Evolutionary conservation across 92 coral and sea anemone species (phyloP).

Genomic region (Siderastrea radians): DNA sequence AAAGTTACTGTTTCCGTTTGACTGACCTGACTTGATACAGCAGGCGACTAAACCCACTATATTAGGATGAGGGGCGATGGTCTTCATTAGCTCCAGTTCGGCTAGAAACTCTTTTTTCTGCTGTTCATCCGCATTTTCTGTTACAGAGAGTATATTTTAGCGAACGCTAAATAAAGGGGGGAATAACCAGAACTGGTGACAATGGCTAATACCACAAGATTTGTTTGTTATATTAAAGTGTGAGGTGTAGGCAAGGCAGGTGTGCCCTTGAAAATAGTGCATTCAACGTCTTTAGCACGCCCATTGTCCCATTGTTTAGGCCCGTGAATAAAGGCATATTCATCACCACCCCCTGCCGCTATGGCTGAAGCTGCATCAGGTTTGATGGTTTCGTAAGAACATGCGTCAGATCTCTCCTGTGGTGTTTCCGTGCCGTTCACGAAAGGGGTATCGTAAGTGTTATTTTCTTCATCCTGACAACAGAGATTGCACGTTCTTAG

Average conservation of each 20-base stretch:
- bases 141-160: neutral
- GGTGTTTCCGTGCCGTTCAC: neutral
- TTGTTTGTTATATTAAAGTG: no score
- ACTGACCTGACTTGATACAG: slow-evolving; percentile 91
- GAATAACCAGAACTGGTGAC: no score
- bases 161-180: no score
- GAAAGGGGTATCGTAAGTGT: neutral
- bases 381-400: slow-evolving; percentile 47
- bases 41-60: slow-evolving; percentile 94
- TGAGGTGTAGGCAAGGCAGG: no score
- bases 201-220: no score
- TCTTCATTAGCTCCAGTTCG: slow-evolving; percentile 96
- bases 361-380: slow-evolving; percentile 24
- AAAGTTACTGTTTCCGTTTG: neutral
- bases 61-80: slow-evolving; percentile 94
- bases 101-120: slow-evolving; percentile 85
- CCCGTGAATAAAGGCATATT: slow-evolving; percentile 66
- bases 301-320: slow-evolving; percentile 74
- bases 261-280: no score
- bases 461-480: neutral
- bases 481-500: no score
- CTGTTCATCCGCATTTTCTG: slow-evolving; percentile 76
- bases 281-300: no score
- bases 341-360: slow-evolving; percentile 33
- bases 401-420: slow-evolving; percentile 8